Base-by-base conservation (phyloP, 2,113 vertebrate genomes). In the Semicossyphus pulcher region DNA sequence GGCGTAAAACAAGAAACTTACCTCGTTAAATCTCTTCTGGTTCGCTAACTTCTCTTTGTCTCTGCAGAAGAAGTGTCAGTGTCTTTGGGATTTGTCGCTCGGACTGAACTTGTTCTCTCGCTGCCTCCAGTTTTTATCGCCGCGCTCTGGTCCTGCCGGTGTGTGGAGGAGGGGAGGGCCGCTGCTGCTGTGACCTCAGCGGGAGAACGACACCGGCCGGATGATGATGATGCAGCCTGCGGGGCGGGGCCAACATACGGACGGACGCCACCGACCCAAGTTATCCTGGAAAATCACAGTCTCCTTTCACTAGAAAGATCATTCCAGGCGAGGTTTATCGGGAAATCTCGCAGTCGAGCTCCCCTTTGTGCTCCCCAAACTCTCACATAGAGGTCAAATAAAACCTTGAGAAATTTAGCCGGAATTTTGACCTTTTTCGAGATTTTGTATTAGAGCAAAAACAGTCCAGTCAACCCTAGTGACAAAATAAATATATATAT, bases 121-220 rank as follows among this genome's bases (percentile, higher is more conserved):
- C 25, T 1, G 32, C 10, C 54, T 18, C 15, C 41, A 2, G 53
- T 26, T 83, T 87, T 80, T 89, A 91, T 85, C 15, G 3, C 18
- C 4, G 9, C 25, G 23, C 60, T 57, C 52, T 61, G 54, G 72
- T 59, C 11, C n/a, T 5, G 21, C 56, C 60, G 68, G 65, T 25
- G 62, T 2, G 32, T 15, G 11, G 2, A 6, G 41, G 57, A 21
- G 60, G 47, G 85, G 42, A 21, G 31, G 78, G 34, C 31, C 57
- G 58, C 11, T n/a, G 53, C 31, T 58, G 58, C 11, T 21, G 49
- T 75, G 86, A 86, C 51, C 63, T 87, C 83, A 86, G 63, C 69
- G 15, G 67, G 34, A 69, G 51, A 80, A 58, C 61, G 37, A 3
- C 39, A 12, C 45, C 34, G 58, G 5, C 34, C 23, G 65, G 66